A percentile compares a stretch with the other conserved stretches of the same genome.
These are phyloP conservation scores for Synanthedon andrenaeformis DNA, from an alignment of 2,888 invertebrate genomes.

Conservation along the genomic window DNA sequence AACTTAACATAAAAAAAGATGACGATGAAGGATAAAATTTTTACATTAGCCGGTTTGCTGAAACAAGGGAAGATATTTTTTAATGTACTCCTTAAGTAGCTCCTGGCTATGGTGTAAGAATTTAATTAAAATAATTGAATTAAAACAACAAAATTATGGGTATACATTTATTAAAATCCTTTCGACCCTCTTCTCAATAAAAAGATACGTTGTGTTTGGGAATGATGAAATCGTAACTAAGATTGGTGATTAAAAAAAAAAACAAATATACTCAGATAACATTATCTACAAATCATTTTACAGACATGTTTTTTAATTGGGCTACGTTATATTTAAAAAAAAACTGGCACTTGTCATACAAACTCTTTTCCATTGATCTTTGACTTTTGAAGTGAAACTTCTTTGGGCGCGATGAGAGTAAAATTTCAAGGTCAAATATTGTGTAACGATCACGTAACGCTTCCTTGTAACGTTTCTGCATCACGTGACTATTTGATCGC, in stretches of 20 bases:
- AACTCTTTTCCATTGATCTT: not conserved
- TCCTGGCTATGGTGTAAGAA: too few relatives aligned
- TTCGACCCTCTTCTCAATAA: constrained; percentile 8
- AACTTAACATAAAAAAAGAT: too few relatives aligned
- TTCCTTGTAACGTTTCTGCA: too few relatives aligned
- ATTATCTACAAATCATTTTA: not conserved
- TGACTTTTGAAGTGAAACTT: not conserved
- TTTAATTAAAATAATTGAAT: not conserved
- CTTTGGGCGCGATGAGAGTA: too few relatives aligned
- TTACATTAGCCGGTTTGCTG: too few relatives aligned
- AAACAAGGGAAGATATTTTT: too few relatives aligned
- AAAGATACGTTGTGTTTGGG: not conserved
- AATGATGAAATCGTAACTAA: not conserved
- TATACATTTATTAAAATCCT: constrained; percentile 51
- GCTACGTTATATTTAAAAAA: not conserved
- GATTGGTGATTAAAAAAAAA: not conserved
- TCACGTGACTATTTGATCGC: too few relatives aligned
- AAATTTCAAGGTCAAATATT: too few relatives aligned
- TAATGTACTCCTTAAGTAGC: too few relatives aligned
- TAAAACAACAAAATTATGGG: constrained; percentile 14
- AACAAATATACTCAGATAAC: not conserved
- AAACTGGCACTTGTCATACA: not conserved
- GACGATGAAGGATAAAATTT: too few relatives aligned
- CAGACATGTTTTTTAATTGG: not conserved
- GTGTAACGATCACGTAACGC: too few relatives aligned